Base-by-base conservation (phyloP, 2,113 vertebrate species). In the Oncorhynchus gorbuscha region DNA sequence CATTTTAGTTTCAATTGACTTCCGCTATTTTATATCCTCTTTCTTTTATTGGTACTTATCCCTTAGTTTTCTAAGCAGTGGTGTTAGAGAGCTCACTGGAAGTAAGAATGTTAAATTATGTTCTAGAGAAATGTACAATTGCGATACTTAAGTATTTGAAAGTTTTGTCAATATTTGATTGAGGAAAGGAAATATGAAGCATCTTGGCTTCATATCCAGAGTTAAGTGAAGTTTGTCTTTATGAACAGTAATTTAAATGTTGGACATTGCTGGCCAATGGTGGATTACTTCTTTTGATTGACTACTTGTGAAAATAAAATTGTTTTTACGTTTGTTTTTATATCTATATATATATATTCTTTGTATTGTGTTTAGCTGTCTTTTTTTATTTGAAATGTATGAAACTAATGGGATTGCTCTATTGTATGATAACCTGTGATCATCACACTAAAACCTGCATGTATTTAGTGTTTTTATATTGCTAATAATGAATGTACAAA, bases 181-280 rank as follows among this genome's bases (percentile, higher is more conserved):
- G 18, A 28, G n/a, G n/a, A 70, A 48, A 24, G 20, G 69, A 55
- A 66, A 1, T 49, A 77, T 81, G 28, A 71, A 65, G 49, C 64
- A 64, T 80, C 3, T 26, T 67, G 7, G 9, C 59, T 48, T 48
- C 3, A 67, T 22, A 39, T 9, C 14, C 24, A 39, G 18, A 76
- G 62, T 64, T 24, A 51, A 76, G 55, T 39, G 16, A 81, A 68
- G 62, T 65, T 71, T 71, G 81, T 83, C 28, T 55, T 68, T 78
- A 68, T 72, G 71, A 76, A 80, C 75, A 72, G 77, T 79, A 77
- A 80, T 85, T 80, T 82, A 51, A 80, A 78, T 84, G 79, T 77
- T 73, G 70, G 79, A 87, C 87, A 91, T 94, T 91, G 90, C 89
- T 88, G 92, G 92, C 75, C 92, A 93, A 92, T 93, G 88, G 81